Evolutionary conservation across 2,888 invertebrate species (phyloP).

Genomic region (Lycia hirtaria): DNA sequence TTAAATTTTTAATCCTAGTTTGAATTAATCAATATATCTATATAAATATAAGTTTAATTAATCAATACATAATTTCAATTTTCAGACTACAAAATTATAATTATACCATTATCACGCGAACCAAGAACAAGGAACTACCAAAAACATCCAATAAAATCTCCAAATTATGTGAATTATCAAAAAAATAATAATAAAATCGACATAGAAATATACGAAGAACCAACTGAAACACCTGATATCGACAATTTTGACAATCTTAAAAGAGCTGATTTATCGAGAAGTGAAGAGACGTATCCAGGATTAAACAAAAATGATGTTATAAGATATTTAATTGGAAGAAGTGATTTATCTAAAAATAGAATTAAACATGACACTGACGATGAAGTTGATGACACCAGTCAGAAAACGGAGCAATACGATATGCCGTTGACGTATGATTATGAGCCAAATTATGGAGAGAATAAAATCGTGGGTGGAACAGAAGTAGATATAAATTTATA

Average conservation of each 20-base stretch:
- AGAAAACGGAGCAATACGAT: conserved; percentile 28
- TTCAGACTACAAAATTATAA: conserved; percentile 36
- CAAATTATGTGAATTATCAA: conserved; percentile 27
- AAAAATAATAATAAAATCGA: conserved; percentile 53
- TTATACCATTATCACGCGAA: conserved; percentile 21
- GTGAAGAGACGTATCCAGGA: neutral
- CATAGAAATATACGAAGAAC: conserved; percentile 65
- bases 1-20: neutral
- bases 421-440: conserved; percentile 29
- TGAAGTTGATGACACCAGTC: conserved; percentile 7
- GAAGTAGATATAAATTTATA: conserved; percentile 75
- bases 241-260: conserved; percentile 64
- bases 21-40: neutral
- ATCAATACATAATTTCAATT: conserved; percentile 7
- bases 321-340: conserved; percentile 13
- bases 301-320: conserved; percentile 6
- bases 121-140: conserved; percentile 30
- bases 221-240: conserved; percentile 61
- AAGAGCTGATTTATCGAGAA: conserved; percentile 22
- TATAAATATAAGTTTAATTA: neutral
- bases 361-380: conserved; percentile 7
- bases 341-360: neutral
- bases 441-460: conserved; percentile 53
- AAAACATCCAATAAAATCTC: neutral
- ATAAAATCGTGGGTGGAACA: conserved; percentile 75